Evolutionary conservation across 2,113 vertebrate genomes (phyloP), one percentile per base, ranked within the genome.

Genomic region (Cephalophus harveyi): DNA sequence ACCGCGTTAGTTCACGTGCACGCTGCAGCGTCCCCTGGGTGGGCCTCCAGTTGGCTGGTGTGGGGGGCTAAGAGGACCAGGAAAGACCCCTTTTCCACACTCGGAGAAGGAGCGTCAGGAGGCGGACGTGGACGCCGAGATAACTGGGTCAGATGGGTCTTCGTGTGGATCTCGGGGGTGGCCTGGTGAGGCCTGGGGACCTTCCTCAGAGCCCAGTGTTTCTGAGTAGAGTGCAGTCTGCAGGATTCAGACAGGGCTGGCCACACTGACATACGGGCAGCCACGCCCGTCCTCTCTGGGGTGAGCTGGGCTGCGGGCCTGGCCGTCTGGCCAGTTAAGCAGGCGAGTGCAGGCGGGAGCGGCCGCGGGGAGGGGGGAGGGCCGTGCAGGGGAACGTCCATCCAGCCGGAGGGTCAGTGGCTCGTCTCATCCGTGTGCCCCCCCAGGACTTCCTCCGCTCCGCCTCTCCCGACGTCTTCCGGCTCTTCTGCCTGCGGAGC

Each of bases 401-500:
- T 40, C 67, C n/a, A 12, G 19, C 43, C 4, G 0, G 15, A 4
- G 25, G 48, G 57, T 19, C 43, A 7, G 55, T 28, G 27, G 27
- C 46, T 30, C 5, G 2, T 19, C 25, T 96, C 28, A 14, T 33
- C 13, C 6, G 10, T 5, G 1, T 95, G 54, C 97, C 2, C 43
- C 28, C 12, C 57, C 96, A 99, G 99, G 99, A 99, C 85, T 99
- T 99, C 59, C 98, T 99, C 92, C 97, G 98, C 97, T 99, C 98
- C 0, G 99, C 98, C 95, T 99, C 99, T 0, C 98, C 99, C 0
- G 99, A 99, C n/a, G 99, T 99, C 19, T 99, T 99, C 97, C 97
- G 99, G 89, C 99, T 99, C 98, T 99, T 99, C 98, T 99, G 99
- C 91, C 98, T 99, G 93, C 98, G 99, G 79, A 98, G 99, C 95